Evolutionary conservation across 2,797 vertebrate species (phyloP).

Genomic region (Furcifer pardalis): DNA sequence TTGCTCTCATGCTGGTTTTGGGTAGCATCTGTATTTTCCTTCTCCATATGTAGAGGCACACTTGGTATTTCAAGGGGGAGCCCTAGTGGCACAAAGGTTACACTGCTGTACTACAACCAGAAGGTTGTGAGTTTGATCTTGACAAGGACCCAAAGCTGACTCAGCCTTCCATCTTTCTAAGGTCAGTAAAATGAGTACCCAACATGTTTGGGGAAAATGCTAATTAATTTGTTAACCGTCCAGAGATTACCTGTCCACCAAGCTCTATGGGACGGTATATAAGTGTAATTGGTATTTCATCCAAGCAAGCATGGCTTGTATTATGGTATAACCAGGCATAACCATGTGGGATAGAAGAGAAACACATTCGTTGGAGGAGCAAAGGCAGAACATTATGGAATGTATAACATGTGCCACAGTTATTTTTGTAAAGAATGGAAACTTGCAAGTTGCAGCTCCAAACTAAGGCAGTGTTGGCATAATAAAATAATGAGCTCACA

Average conservation of each 20-base stretch:
- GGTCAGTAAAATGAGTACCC: too few species aligned
- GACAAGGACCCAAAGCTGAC: too few species aligned
- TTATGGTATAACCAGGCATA: not conserved
- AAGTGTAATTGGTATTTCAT: too few species aligned
- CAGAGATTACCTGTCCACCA: too few species aligned
- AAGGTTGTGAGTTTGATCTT: too few species aligned
- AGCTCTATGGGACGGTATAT: too few species aligned
- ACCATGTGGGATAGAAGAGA: not conserved
- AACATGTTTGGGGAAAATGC: too few species aligned
- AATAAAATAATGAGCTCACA: not conserved
- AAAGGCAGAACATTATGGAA: not conserved
- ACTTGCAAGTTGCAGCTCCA: not conserved
- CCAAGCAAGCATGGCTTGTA: slow-evolving; percentile 2
- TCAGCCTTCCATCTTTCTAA: too few species aligned
- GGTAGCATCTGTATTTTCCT: not conserved
- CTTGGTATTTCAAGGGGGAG: not conserved
- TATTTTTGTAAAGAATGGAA: slow-evolving; percentile 8
- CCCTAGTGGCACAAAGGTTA: too few species aligned
- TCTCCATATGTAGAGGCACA: not conserved
- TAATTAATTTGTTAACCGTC: too few species aligned
- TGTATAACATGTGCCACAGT: not conserved
- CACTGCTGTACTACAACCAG: too few species aligned
- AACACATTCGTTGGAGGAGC: not conserved
- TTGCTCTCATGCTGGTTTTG: not conserved
- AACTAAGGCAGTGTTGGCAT: not conserved